These are phyloP conservation scores for Euwallacea fornicatus DNA, from an alignment of 1,140 invertebrate genomes.

Conservation along the genomic window DNA sequence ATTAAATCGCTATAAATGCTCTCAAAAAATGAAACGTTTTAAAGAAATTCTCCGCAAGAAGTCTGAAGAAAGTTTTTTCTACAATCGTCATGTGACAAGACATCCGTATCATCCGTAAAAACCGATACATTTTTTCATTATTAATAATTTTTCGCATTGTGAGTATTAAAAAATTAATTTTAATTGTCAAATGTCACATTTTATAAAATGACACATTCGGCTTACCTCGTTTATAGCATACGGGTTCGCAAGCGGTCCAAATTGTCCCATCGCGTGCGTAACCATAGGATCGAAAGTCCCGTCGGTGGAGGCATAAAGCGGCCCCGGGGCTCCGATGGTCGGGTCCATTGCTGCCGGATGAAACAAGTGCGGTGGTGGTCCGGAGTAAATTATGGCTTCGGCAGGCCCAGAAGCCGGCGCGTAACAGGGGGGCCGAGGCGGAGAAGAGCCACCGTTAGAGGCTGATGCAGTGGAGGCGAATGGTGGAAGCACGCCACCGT, in stretches of 20 bases:
- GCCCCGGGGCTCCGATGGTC: slow-evolving; percentile 12
- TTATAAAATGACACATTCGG: neutral
- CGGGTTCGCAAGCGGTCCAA: slow-evolving; percentile 18
- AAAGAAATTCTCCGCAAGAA: no score
- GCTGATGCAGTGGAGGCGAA: slow-evolving; percentile 23
- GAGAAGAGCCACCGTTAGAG: slow-evolving; percentile 38
- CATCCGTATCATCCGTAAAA: no score
- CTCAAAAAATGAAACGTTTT: no score
- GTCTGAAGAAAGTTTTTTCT: no score
- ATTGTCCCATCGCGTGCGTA: slow-evolving; percentile 20
- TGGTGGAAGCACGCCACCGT: slow-evolving; percentile 32
- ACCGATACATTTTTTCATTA: neutral
- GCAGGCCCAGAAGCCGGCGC: slow-evolving; percentile 25
- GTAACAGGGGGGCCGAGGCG: slow-evolving; percentile 39
- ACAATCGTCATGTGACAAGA: no score
- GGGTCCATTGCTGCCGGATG: slow-evolving; percentile 27
- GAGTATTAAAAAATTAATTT: neutral
- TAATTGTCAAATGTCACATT: neutral
- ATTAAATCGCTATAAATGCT: no score
- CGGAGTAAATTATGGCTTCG: slow-evolving; percentile 24
- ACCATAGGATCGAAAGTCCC: slow-evolving; percentile 31
- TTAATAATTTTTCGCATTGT: neutral
- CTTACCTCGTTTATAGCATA: slow-evolving; percentile 30
- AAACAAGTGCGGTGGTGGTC: slow-evolving; percentile 18
- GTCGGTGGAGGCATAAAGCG: slow-evolving; percentile 27